Percentiles rank a stretch among this genome's conserved stretches.
Conservation (phyloP, 2,888 invertebrate species). For the Leuctra nigra region DNA sequence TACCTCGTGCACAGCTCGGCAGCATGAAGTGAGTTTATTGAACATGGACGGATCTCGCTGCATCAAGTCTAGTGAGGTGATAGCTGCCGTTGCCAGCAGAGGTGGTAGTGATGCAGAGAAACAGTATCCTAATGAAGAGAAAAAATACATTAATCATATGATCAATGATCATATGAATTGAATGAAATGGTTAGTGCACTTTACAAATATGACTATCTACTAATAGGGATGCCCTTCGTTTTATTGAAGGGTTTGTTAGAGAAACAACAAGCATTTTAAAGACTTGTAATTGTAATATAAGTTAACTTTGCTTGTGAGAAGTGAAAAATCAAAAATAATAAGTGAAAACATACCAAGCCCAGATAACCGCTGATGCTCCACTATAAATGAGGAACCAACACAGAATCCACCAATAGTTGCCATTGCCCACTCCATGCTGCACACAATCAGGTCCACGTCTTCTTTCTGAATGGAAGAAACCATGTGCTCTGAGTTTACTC, state of each 20-base stretch:
- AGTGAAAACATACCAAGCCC: slow-evolving; percentile 69
- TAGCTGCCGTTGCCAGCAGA: slow-evolving; percentile 81
- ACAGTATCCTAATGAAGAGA: slow-evolving; percentile 80
- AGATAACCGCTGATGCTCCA: slow-evolving; percentile 91
- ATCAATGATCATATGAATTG: too few relatives aligned
- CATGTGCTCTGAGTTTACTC: too few relatives aligned
- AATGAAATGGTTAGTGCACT: too few relatives aligned
- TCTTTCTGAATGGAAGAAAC: slow-evolving; percentile 44
- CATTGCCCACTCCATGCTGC: slow-evolving; percentile 80
- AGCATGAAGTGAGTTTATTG: slow-evolving; percentile 50
- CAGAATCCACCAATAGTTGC: slow-evolving; percentile 91
- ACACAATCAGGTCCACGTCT: slow-evolving; percentile 86
- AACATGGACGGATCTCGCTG: slow-evolving; percentile 60
- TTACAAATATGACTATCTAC: too few relatives aligned
- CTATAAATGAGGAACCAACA: slow-evolving; percentile 83
- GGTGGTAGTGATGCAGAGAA: slow-evolving; percentile 97
- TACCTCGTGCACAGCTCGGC: slow-evolving; percentile 50
- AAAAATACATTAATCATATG: too few relatives aligned
- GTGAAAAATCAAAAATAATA: too few relatives aligned
- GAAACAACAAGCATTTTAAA: too few relatives aligned
- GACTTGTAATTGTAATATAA: too few relatives aligned
- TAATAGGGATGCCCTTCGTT: too few relatives aligned
- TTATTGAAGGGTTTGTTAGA: too few relatives aligned
- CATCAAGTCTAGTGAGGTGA: slow-evolving; percentile 67
- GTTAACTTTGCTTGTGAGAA: too few relatives aligned